phyloP scores from a whole-genome alignment of 2,797 vertebrate genomes.

The Sebastes ruberrimus region DNA sequence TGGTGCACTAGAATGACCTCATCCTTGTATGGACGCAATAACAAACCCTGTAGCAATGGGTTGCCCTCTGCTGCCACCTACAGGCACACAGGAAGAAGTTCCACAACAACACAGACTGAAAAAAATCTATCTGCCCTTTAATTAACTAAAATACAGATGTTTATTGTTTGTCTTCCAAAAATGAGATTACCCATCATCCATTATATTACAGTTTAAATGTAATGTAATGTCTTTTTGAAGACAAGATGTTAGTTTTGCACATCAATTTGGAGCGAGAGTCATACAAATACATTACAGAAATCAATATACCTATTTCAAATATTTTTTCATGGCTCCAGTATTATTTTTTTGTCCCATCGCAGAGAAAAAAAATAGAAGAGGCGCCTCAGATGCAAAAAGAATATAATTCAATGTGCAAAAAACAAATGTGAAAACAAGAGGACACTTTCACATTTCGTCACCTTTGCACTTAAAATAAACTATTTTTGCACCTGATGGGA shows the following conservation, averaged over 20 bases:
- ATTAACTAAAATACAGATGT: background rate
- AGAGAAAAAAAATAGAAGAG: background rate
- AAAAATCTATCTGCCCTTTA: background rate
- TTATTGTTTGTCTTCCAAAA: background rate
- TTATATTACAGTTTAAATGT: background rate
- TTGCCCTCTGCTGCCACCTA: constrained; percentile 76
- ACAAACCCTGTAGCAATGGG: constrained; percentile 17
- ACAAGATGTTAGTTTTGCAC: background rate
- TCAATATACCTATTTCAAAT: background rate
- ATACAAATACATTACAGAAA: background rate
- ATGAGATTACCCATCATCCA: background rate
- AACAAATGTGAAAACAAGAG: background rate
- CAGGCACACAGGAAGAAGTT: constrained; percentile 6
- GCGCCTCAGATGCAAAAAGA: background rate
- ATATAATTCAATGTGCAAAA: background rate
- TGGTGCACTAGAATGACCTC: constrained; percentile 77
- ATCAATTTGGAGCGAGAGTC: background rate
- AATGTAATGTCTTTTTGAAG: background rate
- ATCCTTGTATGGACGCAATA: constrained; percentile 62
- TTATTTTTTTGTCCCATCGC: background rate
- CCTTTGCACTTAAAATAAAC: background rate
- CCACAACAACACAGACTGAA: background rate
- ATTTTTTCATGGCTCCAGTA: background rate
- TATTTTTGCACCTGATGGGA: background rate
- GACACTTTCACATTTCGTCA: background rate